phyloP scores from a whole-genome alignment of 1,140 invertebrate genomes.

The Ceratosolen solmsi region DNA sequence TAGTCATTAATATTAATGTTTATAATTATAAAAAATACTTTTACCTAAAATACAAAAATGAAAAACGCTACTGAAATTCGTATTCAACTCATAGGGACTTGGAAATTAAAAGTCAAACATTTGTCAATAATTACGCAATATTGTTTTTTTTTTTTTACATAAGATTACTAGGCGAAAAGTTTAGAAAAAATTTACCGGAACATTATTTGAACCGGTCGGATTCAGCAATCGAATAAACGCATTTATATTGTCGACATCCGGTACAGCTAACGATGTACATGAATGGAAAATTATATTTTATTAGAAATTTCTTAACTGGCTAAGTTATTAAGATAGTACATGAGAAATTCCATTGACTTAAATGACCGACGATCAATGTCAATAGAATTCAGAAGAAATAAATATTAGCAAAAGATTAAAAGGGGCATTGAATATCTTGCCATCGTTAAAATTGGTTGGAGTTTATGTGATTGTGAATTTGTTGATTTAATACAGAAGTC shows the following conservation, averaged over 20 bases:
- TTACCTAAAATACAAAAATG: conserved; percentile 53
- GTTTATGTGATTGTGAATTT: conserved; percentile 19
- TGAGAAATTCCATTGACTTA: conserved; percentile 6
- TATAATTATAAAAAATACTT: conserved; percentile 51
- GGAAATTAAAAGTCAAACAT: conserved; percentile 32
- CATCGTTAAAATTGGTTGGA: conserved; percentile 8
- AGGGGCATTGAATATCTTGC: conserved; percentile 30
- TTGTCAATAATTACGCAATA: conserved; percentile 13
- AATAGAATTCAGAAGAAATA: conserved; percentile 37
- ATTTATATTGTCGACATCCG: conserved; percentile 41
- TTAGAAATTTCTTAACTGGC: background rate
- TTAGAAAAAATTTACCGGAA: conserved; percentile 1
- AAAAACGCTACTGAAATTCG: conserved; percentile 48
- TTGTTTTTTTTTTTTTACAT: conserved; percentile 13
- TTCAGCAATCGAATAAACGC: background rate
- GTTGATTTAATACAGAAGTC: conserved; percentile 30
- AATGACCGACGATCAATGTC: conserved; percentile 4
- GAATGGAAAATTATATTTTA: no score
- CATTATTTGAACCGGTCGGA: conserved; percentile 30
- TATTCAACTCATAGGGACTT: conserved; percentile 23
- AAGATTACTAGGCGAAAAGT: background rate
- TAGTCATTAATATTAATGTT: conserved; percentile 48
- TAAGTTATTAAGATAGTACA: conserved; percentile 18
- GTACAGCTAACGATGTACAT: no score
- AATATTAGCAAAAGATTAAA: conserved; percentile 42